Conservation (phyloP, 2,888 invertebrate species). For the Andrena minutula region DNA sequence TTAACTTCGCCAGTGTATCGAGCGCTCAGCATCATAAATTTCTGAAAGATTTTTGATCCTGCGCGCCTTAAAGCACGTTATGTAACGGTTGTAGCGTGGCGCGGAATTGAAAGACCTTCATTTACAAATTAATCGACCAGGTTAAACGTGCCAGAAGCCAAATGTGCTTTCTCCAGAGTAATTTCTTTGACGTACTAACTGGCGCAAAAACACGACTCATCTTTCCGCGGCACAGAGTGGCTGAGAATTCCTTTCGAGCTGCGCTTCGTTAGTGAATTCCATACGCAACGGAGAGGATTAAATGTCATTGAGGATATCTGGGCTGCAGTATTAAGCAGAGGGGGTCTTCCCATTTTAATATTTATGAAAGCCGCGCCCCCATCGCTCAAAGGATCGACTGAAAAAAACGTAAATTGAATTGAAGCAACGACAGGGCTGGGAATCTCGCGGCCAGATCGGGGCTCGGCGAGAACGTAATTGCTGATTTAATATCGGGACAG, state of each 20-base stretch:
- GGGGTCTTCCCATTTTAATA: conserved; percentile 1
- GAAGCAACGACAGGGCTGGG: not conserved
- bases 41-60: conserved; percentile 25
- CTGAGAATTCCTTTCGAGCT: conserved; percentile 9
- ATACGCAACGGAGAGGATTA: conserved; percentile 4
- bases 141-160: not conserved
- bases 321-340: not conserved
- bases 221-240: not conserved
- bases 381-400: conserved; percentile 5
- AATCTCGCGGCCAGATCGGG: not conserved
- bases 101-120: not conserved
- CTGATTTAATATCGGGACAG: not conserved
- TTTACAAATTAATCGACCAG: conserved; percentile 10
- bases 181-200: conserved; percentile 3
- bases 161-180: not conserved
- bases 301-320: conserved; percentile 19
- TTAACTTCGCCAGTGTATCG: conserved; percentile 3
- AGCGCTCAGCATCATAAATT: conserved; percentile 6
- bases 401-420: conserved; percentile 24
- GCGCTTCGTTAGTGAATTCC: not conserved
- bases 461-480: conserved; percentile 4
- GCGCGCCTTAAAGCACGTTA: conserved; percentile 44
- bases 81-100: conserved; percentile 20
- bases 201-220: conserved; percentile 11
- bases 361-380: conserved; percentile 1